Percentiles rank a stretch among this genome's conserved stretches.
Evolutionary conservation across 1,140 invertebrate species (phyloP).

Genomic region (Drosophila mauritiana): DNA sequence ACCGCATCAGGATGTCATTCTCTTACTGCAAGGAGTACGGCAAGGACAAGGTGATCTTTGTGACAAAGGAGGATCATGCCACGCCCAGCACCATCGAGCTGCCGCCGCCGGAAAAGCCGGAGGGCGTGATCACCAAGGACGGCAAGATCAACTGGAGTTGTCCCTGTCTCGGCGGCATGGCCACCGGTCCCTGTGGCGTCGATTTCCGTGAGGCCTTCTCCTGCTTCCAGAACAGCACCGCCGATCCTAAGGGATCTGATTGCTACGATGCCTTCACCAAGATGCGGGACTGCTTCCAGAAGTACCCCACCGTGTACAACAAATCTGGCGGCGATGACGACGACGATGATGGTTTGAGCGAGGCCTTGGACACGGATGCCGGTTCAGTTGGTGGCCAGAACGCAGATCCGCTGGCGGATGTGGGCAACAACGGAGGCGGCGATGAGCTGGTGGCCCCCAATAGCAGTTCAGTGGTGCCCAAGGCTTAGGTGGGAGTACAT

Average conservation of each 20-base stretch:
- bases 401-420: constrained; percentile 44
- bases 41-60: constrained; percentile 94
- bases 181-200: constrained; percentile 96
- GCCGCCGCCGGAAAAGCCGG: constrained; percentile 89
- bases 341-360: constrained; percentile 60
- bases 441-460: constrained; percentile 3
- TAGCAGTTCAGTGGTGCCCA: constrained; percentile 38
- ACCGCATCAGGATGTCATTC: constrained; percentile 84
- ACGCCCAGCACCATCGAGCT: constrained; percentile 90
- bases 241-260: constrained; percentile 93
- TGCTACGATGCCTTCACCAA: constrained; percentile 95
- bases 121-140: constrained; percentile 93
- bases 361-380: constrained; percentile 46
- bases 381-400: constrained; percentile 19
- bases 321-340: constrained; percentile 87
- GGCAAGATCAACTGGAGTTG: constrained; percentile 99
- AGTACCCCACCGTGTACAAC: constrained; percentile 95
- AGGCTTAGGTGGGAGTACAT: constrained; percentile 17
- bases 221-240: constrained; percentile 94
- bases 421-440: constrained; percentile 10
- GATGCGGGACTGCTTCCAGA: constrained; percentile 97
- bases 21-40: constrained; percentile 85
- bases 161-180: constrained; percentile 97
- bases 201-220: constrained; percentile 97
- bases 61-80: constrained; percentile 91